A percentile compares a stretch with the other conserved stretches of the same genome.
Conservation (phyloP, 2,797 vertebrate species). For the Anniella stebbinsi region DNA sequence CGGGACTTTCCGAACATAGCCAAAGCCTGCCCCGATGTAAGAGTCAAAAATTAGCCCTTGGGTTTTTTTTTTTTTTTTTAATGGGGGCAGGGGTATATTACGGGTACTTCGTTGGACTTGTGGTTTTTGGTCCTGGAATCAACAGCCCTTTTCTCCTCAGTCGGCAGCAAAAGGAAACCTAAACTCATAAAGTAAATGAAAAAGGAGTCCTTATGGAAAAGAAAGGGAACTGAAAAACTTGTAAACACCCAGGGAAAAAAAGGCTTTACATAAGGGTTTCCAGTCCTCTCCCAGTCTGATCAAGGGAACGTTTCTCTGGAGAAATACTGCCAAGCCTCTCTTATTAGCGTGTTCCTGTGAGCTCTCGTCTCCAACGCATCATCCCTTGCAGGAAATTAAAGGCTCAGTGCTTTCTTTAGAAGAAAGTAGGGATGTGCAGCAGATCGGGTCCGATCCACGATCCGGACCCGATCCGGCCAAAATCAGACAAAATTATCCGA, state of each 20-base stretch:
- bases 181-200: constrained; percentile 9
- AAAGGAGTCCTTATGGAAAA: not conserved
- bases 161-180: not conserved
- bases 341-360: not conserved
- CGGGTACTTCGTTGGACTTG: not conserved
- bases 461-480: too few relatives aligned
- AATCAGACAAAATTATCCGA: too few relatives aligned
- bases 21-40: not conserved
- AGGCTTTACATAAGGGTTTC: not conserved
- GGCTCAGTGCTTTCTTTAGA: not conserved
- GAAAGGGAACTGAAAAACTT: not conserved
- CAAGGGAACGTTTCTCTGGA: not conserved
- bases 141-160: not conserved
- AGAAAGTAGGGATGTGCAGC: too few relatives aligned
- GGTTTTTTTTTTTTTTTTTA: not conserved
- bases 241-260: not conserved
- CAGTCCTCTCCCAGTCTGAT: not conserved
- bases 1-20: not conserved
- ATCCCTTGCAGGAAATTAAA: constrained; percentile 25
- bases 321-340: not conserved
- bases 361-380: not conserved
- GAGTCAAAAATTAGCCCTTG: not conserved
- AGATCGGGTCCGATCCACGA: too few relatives aligned
- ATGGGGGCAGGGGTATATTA: not conserved
- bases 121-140: not conserved